Base-by-base conservation (phyloP, 2,113 vertebrate genomes). In the Tor tambroides region DNA sequence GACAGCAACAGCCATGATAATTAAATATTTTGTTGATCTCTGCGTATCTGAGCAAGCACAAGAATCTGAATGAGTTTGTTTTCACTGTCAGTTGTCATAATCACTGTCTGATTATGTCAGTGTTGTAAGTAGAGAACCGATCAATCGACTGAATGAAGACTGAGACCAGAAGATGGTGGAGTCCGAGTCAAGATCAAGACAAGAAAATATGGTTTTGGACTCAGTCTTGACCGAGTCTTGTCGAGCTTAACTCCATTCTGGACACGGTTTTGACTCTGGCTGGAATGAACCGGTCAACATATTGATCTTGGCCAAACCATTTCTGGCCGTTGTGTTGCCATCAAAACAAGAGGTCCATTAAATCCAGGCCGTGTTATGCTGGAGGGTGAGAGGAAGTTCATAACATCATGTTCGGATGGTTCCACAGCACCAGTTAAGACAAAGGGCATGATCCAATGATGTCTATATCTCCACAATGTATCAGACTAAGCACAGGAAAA, bases 1-100 rank as follows among this genome's bases (percentile, higher is more conserved):
- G 92, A 92, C 93, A 91, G 92, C 89, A 88, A 93, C 80, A 84
- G 85, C 83, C 69, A 86, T 80, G 56, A 49, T 72, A 76, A 81
- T 88, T 90, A 80, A 88, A 94, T 89, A 89, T 85, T 91, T 85
- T 71, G 63, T 56, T 88, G 85, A 89, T 74, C 89, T 84, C 9
- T 71, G 82, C 92, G 69, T 49, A 89, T 54, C 41, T 80, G 87
- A 85, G 88, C 79, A 84, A 89, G 88, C 84, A 90, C 89, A 71
- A 19, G 49, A 85, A 89, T 88, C 83, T 79, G 80, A 86, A 87
- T 89, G 89, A 49, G 51, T 51, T 65, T 30, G 1, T 63, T 76
- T 30, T 67, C 23, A 23, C 3, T 77, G 43, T 78, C 32, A n/a
- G n/a, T n/a, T n/a, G n/a, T n/a, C n/a, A n/a, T n/a, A n/a, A n/a